Base-by-base conservation (phyloP, 2,888 invertebrate species). In the Kuschelorhynchus macadamiae region DNA sequence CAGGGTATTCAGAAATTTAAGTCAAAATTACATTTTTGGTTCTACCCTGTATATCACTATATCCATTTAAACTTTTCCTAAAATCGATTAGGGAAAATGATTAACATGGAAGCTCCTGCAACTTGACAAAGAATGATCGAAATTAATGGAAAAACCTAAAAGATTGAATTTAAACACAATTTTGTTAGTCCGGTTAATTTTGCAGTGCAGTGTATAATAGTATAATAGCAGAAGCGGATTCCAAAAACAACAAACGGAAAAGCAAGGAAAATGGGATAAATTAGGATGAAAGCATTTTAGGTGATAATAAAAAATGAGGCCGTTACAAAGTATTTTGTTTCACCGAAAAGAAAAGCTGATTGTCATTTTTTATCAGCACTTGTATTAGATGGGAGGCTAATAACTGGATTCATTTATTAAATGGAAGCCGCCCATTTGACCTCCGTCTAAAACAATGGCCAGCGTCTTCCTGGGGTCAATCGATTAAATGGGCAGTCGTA, bases 181-280 rank as follows among this genome's bases (percentile, higher is more conserved):
- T n/a, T n/a, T n/a, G n/a, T n/a, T n/a, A n/a, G n/a, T n/a, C n/a
- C n/a, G n/a, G n/a, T n/a, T n/a, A n/a, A n/a, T n/a, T n/a, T n/a
- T n/a, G n/a, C n/a, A 30, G 55, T 41, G 55, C 30, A 25, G 25
- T 30, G 11, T 25, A 30, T 17, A 55, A 52, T 52, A 52, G 21
- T 39, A 52, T 36, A 20, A 36, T 36, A 52, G 36, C 52, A 52
- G 36, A 52, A 36, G 55, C 25, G 42, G 32, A 55, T 55, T 42
- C 55, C 55, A 30, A 55, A 55, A 55, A 55, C 30, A 55, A 55
- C 55, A 55, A 55, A 55, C 21, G 52, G 39, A 3, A 25, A 25
- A 3, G 3, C 3, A 25, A 14, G 20, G 33, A 33, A 33, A 33
- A 12, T 11, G 2, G 14, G 39, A 20, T 20, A 52, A 52, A 52